Conservation (phyloP, 2,797 vertebrate genomes). For the Rachycentron canadum region DNA sequence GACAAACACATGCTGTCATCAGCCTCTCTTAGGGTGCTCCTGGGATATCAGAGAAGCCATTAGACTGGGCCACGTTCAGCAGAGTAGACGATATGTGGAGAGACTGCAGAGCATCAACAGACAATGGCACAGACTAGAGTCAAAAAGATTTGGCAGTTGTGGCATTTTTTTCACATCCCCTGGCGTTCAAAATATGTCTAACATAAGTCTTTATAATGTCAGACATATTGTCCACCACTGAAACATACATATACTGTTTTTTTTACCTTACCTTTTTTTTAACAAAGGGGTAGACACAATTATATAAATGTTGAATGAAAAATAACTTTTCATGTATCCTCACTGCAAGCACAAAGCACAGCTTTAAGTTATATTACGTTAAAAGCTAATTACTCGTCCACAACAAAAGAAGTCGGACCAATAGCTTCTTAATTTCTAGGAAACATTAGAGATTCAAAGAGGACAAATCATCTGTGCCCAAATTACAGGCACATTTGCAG, state of each 20-base stretch:
- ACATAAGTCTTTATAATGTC: constrained; percentile 30
- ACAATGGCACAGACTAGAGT: constrained; percentile 34
- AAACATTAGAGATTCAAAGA: constrained; percentile 39
- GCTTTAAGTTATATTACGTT: constrained; percentile 4
- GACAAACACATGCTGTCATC: constrained; percentile 62
- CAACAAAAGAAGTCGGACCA: constrained; percentile 23
- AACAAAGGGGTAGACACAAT: background rate
- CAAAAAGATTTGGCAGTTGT: constrained; percentile 46
- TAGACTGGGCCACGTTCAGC: constrained; percentile 49
- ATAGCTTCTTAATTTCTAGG: constrained; percentile 38
- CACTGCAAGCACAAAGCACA: constrained; percentile 1
- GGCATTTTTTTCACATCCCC: constrained; percentile 27
- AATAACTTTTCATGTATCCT: constrained; percentile 1
- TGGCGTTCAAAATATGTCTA: constrained; percentile 20
- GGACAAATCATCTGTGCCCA: constrained; percentile 15
- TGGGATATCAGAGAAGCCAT: constrained; percentile 68
- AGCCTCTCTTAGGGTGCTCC: constrained; percentile 60
- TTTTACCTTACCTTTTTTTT: too few relatives aligned
- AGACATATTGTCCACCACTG: constrained; percentile 21
- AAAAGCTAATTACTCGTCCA: constrained; percentile 44
- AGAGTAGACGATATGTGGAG: constrained; percentile 51
- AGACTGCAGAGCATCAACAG: constrained; percentile 53
- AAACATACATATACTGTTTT: background rate
- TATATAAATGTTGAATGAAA: background rate
- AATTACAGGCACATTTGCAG: constrained; percentile 39